A percentile compares a stretch with the other conserved stretches of the same genome.
These are phyloP conservation scores for Platysternon megacephalum DNA, from an alignment of 2,113 vertebrate species.

Conservation along the genomic window DNA sequence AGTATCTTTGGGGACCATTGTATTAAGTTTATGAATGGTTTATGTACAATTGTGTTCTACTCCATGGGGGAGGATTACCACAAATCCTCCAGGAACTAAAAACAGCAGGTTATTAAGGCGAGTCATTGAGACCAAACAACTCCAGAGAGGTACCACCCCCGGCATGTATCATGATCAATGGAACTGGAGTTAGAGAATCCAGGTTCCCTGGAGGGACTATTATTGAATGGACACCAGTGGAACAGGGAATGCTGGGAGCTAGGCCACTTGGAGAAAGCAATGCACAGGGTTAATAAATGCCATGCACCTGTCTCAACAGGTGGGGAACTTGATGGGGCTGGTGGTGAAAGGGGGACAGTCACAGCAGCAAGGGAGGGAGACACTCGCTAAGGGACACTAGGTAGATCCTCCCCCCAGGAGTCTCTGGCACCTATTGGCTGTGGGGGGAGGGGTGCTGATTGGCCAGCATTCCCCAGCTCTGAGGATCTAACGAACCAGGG, in stretches of 20 bases:
- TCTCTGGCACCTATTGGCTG: neutral
- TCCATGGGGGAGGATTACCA: neutral
- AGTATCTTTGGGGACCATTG: no score
- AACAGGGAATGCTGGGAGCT: neutral
- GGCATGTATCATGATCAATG: neutral
- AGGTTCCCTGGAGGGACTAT: neutral
- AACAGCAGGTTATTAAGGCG: neutral
- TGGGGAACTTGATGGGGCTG: neutral
- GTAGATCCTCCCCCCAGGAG: neutral
- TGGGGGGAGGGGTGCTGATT: neutral
- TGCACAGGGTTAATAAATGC: neutral
- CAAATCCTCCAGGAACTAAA: neutral
- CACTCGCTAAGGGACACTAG: neutral
- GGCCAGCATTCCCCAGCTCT: neutral
- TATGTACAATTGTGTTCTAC: neutral
- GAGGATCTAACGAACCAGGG: neutral
- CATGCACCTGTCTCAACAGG: neutral
- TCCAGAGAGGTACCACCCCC: neutral
- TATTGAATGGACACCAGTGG: neutral
- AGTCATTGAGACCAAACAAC: neutral
- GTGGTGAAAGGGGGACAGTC: neutral
- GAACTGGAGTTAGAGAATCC: neutral
- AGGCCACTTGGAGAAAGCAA: neutral
- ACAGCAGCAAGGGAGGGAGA: neutral
- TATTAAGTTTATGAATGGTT: neutral